Base-by-base conservation (phyloP, 2,113 vertebrate genomes). In the Microcebus jonahi region DNA sequence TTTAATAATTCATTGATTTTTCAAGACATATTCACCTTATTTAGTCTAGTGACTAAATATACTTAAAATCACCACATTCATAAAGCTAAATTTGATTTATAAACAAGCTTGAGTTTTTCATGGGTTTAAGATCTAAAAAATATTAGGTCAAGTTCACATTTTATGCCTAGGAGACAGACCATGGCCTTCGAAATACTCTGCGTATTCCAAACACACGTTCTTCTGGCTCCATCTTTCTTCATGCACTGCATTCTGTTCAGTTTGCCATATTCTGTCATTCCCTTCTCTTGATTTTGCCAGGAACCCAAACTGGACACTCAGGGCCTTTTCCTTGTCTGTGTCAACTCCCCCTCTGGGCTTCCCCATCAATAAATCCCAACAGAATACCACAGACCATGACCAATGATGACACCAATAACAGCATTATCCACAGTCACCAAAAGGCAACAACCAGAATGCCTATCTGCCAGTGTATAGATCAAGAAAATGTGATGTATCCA, bases 81-180 rank as follows among this genome's bases (percentile, higher is more conserved):
- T 59, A 88, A 96, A 68, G 11, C 1, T 75, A 65, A 76, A 76
- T 63, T 95, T 89, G 48, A 65, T 75, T 86, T 71, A 4, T 77
- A 18, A 6, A 53, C 2, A 3, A 67, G 2, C 42, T 84, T 48
- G 55, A 34, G 4, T 57, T 82, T 94, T 39, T 2, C 4, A 5
- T 70, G 42, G 29, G 29, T 57, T 95, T 83, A 59, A 73, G 31
- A 36, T 23, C 45, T 50, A 12, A 34, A 91, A 34, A 57, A 77
- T 15, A 70, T 29, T 63, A 4, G 14, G 2, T 70, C 42, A 83
- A 76, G 81, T 70, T 8, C n/a, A 81, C 5, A 14, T 48, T 34
- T 42, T 18, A 20, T n/a, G 8, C 70, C n/a, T 11, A 20, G 1
- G 10, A 12, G 63, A 39, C 34, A 67, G 34, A 23, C 59, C 6